Evolutionary conservation across 1,140 invertebrate genomes (phyloP), one percentile per base, ranked within the genome.

Genomic region (Drosophila funebris): DNA sequence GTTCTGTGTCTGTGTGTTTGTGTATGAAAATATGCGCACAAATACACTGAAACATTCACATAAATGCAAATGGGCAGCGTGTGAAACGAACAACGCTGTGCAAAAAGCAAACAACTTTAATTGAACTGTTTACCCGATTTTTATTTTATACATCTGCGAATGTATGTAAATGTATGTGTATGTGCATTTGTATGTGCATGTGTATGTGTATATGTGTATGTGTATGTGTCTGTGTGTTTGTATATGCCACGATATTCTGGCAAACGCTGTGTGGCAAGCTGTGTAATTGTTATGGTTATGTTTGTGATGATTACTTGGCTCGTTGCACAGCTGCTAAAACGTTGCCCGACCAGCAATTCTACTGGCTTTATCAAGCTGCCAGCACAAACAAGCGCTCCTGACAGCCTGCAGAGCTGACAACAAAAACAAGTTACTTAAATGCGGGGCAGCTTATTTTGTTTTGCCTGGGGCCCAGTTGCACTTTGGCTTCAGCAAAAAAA

Each of bases 111-210:
- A 88, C 84, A 88, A 88, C 72, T 90, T 90, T 90, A 90, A 90
- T 90, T 90, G 85, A 90, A 90, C 85, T 90, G 85, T 90, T 90
- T 90, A 90, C 85, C 87, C 78, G 85, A 81, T 90, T 90, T 90
- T 90, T 83, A 87, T 79, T 70, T 78, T 76, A 87, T 88, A 60
- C 24, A 54, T 54, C 20, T 60, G 20, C n/a, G 7, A 8, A 56
- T 27, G 8, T 54, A 20, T 27, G 4, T 37, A 18, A n/a, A n/a
- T n/a, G 7, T 54, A 5, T 13, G 1, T 33, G 14, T 53, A 4
- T 13, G 29, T 13, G 1, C 18, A 9, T 53, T 1, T 13, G 29
- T 22, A 9, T 54, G 33, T 27, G 4, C 33, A 33, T 53, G 6
- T 54, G 14, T 22, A 18, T 11, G 6, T 53, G 9, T 36, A 41